Percentiles rank a stretch among this genome's conserved stretches.
These are phyloP conservation scores for Andrena trimmerana DNA, from an alignment of 2,888 invertebrate species.

Conservation along the genomic window DNA sequence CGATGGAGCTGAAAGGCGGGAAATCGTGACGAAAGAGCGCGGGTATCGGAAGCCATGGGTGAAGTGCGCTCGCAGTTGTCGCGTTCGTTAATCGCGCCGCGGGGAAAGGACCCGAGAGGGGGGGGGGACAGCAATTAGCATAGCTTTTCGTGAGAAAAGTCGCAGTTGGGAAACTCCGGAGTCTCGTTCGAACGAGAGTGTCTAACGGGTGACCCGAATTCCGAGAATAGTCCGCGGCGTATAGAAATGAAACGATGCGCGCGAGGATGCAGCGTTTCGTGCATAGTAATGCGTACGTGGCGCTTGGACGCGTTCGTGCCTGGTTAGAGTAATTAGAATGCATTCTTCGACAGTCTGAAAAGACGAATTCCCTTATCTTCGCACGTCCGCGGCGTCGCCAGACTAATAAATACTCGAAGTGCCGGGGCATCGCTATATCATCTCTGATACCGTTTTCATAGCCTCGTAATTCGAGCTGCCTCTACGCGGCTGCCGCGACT, in stretches of 20 bases:
- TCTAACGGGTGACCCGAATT: slow-evolving; percentile 69
- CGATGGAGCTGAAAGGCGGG: slow-evolving; percentile 42
- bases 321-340: slow-evolving; percentile 37
- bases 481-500: background rate
- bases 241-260: slow-evolving; percentile 42
- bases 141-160: slow-evolving; percentile 55
- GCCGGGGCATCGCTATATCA: background rate
- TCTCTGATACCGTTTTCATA: background rate
- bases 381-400: background rate
- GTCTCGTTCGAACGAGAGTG: slow-evolving; percentile 18
- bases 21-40: slow-evolving; percentile 26
- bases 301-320: background rate
- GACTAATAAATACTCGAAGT: background rate
- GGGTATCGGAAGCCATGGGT: background rate
- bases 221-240: slow-evolving; percentile 14
- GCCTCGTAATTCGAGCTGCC: background rate
- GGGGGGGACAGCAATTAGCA: slow-evolving; percentile 26
- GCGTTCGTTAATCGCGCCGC: slow-evolving; percentile 4
- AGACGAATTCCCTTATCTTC: background rate
- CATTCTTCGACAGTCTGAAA: slow-evolving; percentile 16
- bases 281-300: slow-evolving; percentile 41
- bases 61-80: slow-evolving; percentile 11
- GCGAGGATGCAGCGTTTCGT: slow-evolving; percentile 43
- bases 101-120: background rate
- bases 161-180: slow-evolving; percentile 56